These are phyloP conservation scores for Bungarus multicinctus DNA, from an alignment of 2,113 vertebrate species.

Conservation along the genomic window DNA sequence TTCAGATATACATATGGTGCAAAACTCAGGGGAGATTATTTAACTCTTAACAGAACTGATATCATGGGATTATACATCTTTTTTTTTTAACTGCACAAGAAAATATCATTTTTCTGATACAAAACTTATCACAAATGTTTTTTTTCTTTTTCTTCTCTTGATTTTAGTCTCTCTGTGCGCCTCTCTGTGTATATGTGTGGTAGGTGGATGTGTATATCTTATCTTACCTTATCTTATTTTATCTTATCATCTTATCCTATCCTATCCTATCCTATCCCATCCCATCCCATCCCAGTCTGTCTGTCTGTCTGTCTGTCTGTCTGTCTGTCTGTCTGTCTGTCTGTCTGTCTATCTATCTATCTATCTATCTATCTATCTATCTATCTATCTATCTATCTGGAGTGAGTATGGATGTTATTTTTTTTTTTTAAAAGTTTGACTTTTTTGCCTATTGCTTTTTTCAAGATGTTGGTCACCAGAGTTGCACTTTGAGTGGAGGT, in stretches of 20 bases:
- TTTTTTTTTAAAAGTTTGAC: background rate
- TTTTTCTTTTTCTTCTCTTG: background rate
- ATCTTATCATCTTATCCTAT: too few species aligned
- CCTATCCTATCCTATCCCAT: too few species aligned
- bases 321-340: too few species aligned
- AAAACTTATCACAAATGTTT: background rate
- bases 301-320: too few species aligned
- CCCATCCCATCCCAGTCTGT: too few species aligned
- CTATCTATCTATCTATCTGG: background rate
- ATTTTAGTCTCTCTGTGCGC: background rate
- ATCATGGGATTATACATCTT: background rate
- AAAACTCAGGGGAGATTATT: background rate
- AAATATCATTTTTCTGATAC: background rate
- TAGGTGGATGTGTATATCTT: background rate
- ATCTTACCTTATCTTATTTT: too few species aligned
- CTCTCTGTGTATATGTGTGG: background rate
- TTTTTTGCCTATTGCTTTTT: background rate
- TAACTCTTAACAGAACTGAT: background rate
- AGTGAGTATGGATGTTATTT: background rate
- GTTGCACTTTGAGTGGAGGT: background rate
- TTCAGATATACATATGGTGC: background rate
- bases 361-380: too few species aligned
- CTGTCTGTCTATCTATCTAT: too few species aligned
- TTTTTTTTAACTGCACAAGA: background rate
- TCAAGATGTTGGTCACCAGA: background rate